These are phyloP conservation scores for Ictalurus punctatus DNA, from an alignment of 2,113 vertebrate genomes.

Conservation along the genomic window DNA sequence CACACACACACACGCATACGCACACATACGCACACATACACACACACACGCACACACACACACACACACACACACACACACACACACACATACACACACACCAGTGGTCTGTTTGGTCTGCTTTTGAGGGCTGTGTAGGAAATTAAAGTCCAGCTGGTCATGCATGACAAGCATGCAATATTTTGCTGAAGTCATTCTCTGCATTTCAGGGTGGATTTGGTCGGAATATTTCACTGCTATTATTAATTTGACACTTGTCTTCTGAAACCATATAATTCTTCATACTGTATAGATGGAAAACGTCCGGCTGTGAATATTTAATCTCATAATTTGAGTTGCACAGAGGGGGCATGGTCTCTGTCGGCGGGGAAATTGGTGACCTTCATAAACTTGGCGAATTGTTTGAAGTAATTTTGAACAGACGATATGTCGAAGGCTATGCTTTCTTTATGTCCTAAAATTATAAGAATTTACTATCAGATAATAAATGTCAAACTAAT, in stretches of 20 bases:
- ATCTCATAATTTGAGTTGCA: not conserved
- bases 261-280: not conserved
- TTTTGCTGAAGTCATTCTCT: conserved; percentile 13
- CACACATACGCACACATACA: conserved; percentile 16
- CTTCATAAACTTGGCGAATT: not conserved
- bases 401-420: not conserved
- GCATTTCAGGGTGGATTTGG: not conserved
- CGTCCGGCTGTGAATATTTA: not conserved
- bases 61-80: not conserved
- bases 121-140: conserved; percentile 17
- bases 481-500: not conserved
- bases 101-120: conserved; percentile 9
- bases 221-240: not conserved
- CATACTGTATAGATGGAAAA: not conserved
- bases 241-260: not conserved
- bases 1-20: conserved; percentile 18
- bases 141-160: conserved; percentile 32
- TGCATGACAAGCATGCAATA: conserved; percentile 25
- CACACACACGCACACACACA: not conserved
- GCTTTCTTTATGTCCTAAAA: not conserved
- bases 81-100: conserved; percentile 2
- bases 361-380: not conserved
- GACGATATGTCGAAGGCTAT: not conserved
- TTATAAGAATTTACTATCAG: not conserved
- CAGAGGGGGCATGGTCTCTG: not conserved